Percentiles rank a stretch among this genome's conserved stretches.
Evolutionary conservation across 2,797 vertebrate species (phyloP).

Genomic region (Platalea minor): DNA sequence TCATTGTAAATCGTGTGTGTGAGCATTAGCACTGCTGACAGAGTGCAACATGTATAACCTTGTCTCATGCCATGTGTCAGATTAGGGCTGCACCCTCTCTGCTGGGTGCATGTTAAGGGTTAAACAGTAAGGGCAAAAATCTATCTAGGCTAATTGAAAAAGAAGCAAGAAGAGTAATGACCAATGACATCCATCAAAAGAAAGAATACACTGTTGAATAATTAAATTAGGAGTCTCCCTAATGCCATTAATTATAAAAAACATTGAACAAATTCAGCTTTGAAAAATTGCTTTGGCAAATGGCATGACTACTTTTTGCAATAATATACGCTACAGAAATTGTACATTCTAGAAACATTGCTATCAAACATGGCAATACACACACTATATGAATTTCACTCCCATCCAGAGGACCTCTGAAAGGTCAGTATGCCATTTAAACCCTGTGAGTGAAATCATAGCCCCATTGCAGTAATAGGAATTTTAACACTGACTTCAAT

Average conservation of each 20-base stretch:
- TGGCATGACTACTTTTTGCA: background rate
- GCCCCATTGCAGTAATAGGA: background rate
- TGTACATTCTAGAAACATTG: background rate
- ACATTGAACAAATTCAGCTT: background rate
- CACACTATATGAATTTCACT: background rate
- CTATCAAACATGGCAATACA: background rate
- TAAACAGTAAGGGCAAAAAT: constrained; percentile 1
- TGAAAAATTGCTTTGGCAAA: constrained; percentile 22
- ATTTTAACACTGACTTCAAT: constrained; percentile 20
- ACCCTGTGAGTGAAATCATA: background rate
- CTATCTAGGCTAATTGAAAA: background rate
- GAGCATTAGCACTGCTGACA: background rate
- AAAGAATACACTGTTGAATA: constrained; percentile 23
- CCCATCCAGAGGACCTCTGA: background rate
- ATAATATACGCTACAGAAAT: background rate
- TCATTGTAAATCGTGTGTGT: background rate
- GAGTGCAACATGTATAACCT: background rate
- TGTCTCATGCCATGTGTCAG: background rate
- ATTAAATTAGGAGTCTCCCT: constrained; percentile 6
- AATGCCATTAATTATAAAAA: constrained; percentile 28
- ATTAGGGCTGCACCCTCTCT: background rate
- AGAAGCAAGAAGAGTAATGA: constrained; percentile 10
- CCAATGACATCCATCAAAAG: constrained; percentile 23
- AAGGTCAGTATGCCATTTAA: background rate
- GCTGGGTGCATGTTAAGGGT: background rate